Base-by-base conservation (phyloP, 2,888 invertebrate species). In the Temnothorax ravouxi region DNA sequence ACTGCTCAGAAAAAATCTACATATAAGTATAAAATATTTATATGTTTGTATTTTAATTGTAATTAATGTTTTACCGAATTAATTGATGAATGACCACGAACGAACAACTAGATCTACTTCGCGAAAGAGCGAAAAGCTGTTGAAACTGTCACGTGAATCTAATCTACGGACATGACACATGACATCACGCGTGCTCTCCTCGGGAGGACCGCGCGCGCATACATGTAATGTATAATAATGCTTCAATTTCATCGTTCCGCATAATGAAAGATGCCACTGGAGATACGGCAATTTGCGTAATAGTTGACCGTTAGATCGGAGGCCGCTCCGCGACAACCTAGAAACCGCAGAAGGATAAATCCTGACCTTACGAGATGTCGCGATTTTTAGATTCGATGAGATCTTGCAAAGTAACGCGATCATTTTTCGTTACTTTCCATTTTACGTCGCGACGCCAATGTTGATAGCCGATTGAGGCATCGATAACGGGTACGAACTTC, bases 321-420 rank as follows among this genome's bases (percentile, higher is more conserved):
- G 77, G 84, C 34, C 74, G 15, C 44, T 0, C 75, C 41, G 74
- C 71, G 83, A 74, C 85, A 83, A 81, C 81, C 83, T 82, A 87
- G 81, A 84, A 84, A 69, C 66, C 34, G n/a, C 44, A 61, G 29
- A 50, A 79, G 41, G 72, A 75, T 77, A 61, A 79, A 29, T 71
- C 81, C 41, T n/a, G 74, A 52, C 69, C 69, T 86, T 62, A 47
- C 34, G n/a, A 56, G 29, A 29, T 3, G 3, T 29, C 29, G 29
- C 3, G 29, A 29, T 29, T 75, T 34, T 72, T 54, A 21, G 15
- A 21, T 54, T 38, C n/a, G 29, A n/a, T 29, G 8, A 29, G 29
- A n/a, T 41, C 21, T 21, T n/a, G 13, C 1, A 18, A 72, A 56
- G 9, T 52, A 59, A 25, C 21, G 21, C 0, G 29, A 29, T 74